Conservation (phyloP, 2,888 invertebrate species). For the Hirudinaria manillensis region DNA sequence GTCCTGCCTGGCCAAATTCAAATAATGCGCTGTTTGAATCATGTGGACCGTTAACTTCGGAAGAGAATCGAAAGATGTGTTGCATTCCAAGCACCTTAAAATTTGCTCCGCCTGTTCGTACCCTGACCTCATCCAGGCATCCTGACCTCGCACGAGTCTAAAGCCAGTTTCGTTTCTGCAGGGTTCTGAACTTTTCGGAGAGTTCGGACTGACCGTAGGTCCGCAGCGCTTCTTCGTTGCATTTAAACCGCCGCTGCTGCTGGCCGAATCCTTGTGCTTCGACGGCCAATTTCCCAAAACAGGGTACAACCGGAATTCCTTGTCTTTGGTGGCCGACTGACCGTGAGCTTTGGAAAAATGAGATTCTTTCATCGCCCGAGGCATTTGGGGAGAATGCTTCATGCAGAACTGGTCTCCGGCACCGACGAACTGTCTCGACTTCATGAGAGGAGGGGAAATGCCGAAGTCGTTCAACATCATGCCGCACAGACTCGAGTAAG, state of each 20-base stretch:
- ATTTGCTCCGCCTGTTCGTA: conserved; percentile 92
- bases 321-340: conserved; percentile 8
- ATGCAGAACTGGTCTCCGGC: conserved; percentile 8
- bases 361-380: neutral
- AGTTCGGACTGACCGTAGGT: conserved; percentile 16
- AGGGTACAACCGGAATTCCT: conserved; percentile 25
- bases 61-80: conserved; percentile 88
- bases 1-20: conserved; percentile 81
- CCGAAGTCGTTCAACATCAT: conserved; percentile 28
- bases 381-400: conserved; percentile 18
- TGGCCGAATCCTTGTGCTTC: conserved; percentile 16
- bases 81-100: conserved; percentile 97
- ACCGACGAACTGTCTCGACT: neutral
- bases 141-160: conserved; percentile 82
- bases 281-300: conserved; percentile 22
- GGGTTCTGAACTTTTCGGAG: conserved; percentile 17
- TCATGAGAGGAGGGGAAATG: conserved; percentile 15
- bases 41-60: conserved; percentile 97
- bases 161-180: conserved; percentile 28
- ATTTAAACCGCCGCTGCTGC: neutral
- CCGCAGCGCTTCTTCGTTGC: neutral
- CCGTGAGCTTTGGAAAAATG: neutral
- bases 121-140: conserved; percentile 91
- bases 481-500: conserved; percentile 28
- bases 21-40: conserved; percentile 96